Evolutionary conservation across 2,888 invertebrate species (phyloP).

Genomic region (Glyphotaelius pellucidus): DNA sequence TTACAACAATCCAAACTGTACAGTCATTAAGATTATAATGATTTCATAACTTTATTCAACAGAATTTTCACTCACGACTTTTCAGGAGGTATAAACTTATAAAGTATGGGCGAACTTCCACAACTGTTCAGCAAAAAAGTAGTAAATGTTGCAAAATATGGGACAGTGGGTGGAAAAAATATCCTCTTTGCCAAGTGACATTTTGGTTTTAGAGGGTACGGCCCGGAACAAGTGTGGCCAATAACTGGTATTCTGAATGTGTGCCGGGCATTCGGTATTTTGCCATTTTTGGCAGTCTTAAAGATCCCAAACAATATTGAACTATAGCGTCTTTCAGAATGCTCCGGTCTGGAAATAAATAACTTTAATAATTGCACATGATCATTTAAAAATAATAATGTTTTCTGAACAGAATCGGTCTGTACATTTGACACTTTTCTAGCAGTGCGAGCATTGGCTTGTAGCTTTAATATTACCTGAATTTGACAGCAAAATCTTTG

Average conservation of each 20-base stretch:
- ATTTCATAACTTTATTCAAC: not conserved
- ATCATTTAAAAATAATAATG: not conserved
- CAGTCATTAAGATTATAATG: too few relatives aligned
- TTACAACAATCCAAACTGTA: too few relatives aligned
- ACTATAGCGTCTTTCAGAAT: constrained; percentile 4
- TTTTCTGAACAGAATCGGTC: not conserved
- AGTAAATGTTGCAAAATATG: constrained; percentile 72
- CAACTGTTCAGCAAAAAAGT: constrained; percentile 75
- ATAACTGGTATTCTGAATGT: constrained; percentile 48
- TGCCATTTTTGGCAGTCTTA: not conserved
- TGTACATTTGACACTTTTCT: not conserved
- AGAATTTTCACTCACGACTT: constrained; percentile 71
- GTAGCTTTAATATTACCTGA: constrained; percentile 25
- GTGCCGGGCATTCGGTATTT: constrained; percentile 4
- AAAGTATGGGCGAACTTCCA: constrained; percentile 73
- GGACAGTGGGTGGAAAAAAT: constrained; percentile 74
- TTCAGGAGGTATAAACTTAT: constrained; percentile 72
- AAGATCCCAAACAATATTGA: constrained; percentile 37
- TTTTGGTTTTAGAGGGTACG: not conserved
- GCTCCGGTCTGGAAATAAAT: constrained; percentile 18
- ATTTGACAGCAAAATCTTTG: constrained; percentile 41
- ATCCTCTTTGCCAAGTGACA: constrained; percentile 68
- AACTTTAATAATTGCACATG: not conserved
- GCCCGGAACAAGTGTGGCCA: constrained; percentile 40
- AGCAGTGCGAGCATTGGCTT: not conserved